Evolutionary conservation across 64 coral and sea anemone species (phyloP), one percentile per base, ranked within the genome.

Genomic region (Trachythela sp.): DNA sequence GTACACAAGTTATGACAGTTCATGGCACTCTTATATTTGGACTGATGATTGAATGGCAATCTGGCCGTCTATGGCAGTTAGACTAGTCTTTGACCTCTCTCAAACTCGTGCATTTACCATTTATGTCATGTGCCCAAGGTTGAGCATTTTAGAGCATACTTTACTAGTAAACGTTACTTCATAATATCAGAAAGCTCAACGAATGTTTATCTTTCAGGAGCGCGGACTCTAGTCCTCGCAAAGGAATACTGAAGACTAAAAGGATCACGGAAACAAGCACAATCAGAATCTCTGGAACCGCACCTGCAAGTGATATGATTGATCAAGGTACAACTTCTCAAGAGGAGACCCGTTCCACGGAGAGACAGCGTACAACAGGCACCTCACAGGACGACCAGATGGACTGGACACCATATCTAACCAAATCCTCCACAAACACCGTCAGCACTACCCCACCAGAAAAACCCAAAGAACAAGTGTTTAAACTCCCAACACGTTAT

Each of bases 211-310:
- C 26, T 64, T 64, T 64, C 56, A 64, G 56, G 20, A 80, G 75
- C 37, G 75, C 75, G 31, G 75, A 80, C 37, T 37, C 75, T 34
- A 18, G 56, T 64, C 75, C 75, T 37, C 75, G 75, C 14, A 80
- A 80, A 38, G 75, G 75, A 15, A 80, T 80, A 15, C 33, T 80
- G 15, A 80, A 80, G 75, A 80, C 34, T 4, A 80, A 80, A 80
- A 30, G 37, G 33, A 80, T 80, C 75, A 80, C 75, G 75, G 75
- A 80, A 39, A 80, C 75, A 13, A 80, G 37, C 75, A 80, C 31
- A 35, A 80, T 80, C 37, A 35, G 33, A 39, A 80, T 80, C 15
- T 80, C 75, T 80, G 75, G 75, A 3, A 80, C 31, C 0, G 31
- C 37, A 37, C 75, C 75, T 2, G 33, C 13, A 39, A 39, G 75